Evolutionary conservation across 2,113 vertebrate species (phyloP), one percentile per base, ranked within the genome.

Genomic region (Pygoscelis adeliae): DNA sequence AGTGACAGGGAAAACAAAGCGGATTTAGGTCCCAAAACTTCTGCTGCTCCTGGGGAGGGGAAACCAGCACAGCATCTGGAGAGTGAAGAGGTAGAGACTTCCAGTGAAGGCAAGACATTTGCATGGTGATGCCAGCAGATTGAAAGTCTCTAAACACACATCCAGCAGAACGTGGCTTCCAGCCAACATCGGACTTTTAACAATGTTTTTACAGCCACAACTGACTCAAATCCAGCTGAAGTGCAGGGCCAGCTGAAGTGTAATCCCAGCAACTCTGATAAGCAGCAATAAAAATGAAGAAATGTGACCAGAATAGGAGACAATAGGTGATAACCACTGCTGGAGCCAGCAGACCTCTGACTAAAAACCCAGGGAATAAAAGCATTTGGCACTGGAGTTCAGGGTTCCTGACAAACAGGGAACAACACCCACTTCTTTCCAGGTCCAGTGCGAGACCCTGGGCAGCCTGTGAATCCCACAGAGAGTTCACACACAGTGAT

Each of bases 401-500:
- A 80, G 47, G 62, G 53, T 10, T 86, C 52, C 53, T 88, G 44
- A 87, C 23, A 92, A 94, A 83, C 13, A 61, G 32, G 30, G 13
- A 70, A 17, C 63, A 91, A 18, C 9, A 67, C 1, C 4, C 13
- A 40, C 38, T 42, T 63, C 19, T 67, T 78, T 79, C 40, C 47
- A 86, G 40, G 44, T 65, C 79, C 25, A 4, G 40, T n/a, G 38
- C 1, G 1, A 93, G 80, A 69, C 32, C 30, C 36, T 15, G 3
- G 44, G 70, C 73, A 85, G 73, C 30, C 81, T 82, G 42, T 63
- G 70, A 90, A 83, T 72, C 82, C 47, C 90, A 96, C 19, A 38
- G 73, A 74, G 49, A 44, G 62, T 26, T 77, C 27, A 36, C 12
- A 20, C n/a, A 63, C 13, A 27, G 21, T 19, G n/a, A 90, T 36